Evolutionary conservation across 2,888 invertebrate genomes (phyloP).

Genomic region (Lithosia quadra): DNA sequence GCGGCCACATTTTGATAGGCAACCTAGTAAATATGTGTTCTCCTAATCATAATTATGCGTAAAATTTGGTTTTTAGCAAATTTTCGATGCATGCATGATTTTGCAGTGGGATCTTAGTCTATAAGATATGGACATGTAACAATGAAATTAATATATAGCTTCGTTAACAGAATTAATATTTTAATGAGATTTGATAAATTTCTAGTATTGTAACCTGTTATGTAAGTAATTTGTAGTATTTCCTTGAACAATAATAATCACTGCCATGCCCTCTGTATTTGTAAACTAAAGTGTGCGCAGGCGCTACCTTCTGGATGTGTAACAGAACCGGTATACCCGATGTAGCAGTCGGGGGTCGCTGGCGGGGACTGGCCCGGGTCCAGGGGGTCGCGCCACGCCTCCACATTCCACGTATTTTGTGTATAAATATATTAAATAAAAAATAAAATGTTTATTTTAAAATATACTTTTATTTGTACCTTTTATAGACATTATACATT

Average conservation of each 20-base stretch:
- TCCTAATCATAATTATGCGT: too few relatives aligned
- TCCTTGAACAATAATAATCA: conserved; percentile 1
- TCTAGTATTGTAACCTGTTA: background rate
- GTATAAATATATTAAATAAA: conserved; percentile 58
- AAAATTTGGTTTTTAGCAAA: too few relatives aligned
- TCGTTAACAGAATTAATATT: conserved; percentile 6
- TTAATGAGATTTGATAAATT: conserved; percentile 9
- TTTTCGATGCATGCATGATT: too few relatives aligned
- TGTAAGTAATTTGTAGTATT: conserved; percentile 11
- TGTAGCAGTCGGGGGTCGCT: background rate
- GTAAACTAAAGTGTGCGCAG: background rate
- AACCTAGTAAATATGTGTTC: too few relatives aligned
- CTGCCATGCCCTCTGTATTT: conserved; percentile 14
- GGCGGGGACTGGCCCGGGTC: background rate
- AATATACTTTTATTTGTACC: conserved; percentile 68
- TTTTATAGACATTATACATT: conserved; percentile 62
- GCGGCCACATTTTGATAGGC: too few relatives aligned
- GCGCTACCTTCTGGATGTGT: background rate
- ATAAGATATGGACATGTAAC: background rate
- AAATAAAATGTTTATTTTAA: conserved; percentile 66
- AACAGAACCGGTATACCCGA: background rate
- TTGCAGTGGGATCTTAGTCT: too few relatives aligned
- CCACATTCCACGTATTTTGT: conserved; percentile 57
- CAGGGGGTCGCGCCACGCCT: background rate
- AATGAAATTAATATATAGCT: conserved; percentile 8